These are phyloP conservation scores for Gadus macrocephalus DNA, from an alignment of 2,113 vertebrate species.

Conservation along the genomic window DNA sequence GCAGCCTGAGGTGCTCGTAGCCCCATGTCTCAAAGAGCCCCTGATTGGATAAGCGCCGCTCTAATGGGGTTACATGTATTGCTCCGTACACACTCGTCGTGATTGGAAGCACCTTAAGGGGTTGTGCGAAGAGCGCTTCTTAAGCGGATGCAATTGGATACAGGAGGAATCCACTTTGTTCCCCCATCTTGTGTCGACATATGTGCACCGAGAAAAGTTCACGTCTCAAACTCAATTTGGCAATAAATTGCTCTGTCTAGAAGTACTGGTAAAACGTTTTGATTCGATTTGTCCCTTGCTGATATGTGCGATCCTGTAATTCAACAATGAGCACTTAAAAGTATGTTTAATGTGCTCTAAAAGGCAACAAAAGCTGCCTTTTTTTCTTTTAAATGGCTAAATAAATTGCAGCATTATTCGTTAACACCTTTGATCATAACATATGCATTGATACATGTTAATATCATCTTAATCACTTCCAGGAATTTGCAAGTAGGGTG, in stretches of 20 bases:
- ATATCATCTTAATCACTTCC: constrained; percentile 9
- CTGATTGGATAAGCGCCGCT: constrained; percentile 26
- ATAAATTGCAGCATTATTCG: too few relatives aligned
- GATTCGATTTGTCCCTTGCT: too few relatives aligned
- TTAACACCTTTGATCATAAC: too few relatives aligned
- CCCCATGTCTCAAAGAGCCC: constrained; percentile 31
- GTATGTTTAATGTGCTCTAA: too few relatives aligned
- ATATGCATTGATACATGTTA: too few relatives aligned
- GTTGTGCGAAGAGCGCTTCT: constrained; percentile 50
- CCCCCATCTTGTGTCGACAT: constrained; percentile 1
- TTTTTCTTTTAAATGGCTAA: too few relatives aligned
- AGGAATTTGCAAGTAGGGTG: constrained; percentile 90
- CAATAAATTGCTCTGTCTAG: too few relatives aligned
- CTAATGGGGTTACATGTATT: constrained; percentile 53
- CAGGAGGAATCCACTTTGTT: constrained; percentile 22
- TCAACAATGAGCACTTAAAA: too few relatives aligned
- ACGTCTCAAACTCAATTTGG: background rate
- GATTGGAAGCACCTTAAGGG: constrained; percentile 44
- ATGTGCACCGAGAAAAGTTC: background rate
- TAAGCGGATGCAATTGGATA: constrained; percentile 36
- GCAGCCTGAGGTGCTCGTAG: constrained; percentile 11
- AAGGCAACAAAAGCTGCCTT: too few relatives aligned
- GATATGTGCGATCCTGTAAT: too few relatives aligned
- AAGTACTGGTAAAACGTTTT: too few relatives aligned
- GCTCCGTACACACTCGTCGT: constrained; percentile 11